These are phyloP conservation scores for Tromatobia lineatoria DNA, from an alignment of 2,888 invertebrate species.

Conservation along the genomic window DNA sequence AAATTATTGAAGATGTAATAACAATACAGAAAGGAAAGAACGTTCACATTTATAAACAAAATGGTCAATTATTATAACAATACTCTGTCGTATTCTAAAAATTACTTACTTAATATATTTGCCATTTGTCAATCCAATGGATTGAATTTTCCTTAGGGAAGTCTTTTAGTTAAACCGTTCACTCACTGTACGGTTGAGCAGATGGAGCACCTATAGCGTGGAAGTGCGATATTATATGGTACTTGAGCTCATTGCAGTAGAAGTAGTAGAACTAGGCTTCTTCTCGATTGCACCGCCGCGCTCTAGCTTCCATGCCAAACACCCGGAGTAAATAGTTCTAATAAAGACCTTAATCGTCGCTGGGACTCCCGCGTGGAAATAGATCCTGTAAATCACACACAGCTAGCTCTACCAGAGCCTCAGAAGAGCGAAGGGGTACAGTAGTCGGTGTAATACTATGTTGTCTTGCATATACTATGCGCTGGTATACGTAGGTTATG, in stretches of 20 bases:
- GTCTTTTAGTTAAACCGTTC: neutral
- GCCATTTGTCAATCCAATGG: neutral
- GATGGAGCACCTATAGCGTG: neutral
- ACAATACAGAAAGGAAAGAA: too few relatives aligned
- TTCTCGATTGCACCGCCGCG: conserved; percentile 34
- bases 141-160: neutral
- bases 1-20: too few relatives aligned
- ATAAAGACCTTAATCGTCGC: conserved; percentile 57
- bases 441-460: conserved; percentile 42
- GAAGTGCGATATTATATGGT: neutral
- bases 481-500: conserved; percentile 10
- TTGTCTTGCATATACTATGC: neutral
- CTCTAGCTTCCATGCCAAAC: conserved; percentile 38
- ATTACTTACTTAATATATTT: neutral
- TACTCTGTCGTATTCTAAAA: too few relatives aligned
- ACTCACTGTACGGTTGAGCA: neutral
- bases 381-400: conserved; percentile 58
- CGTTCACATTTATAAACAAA: too few relatives aligned
- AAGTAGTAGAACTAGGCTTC: conserved; percentile 14
- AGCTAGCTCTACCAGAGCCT: conserved; percentile 6
- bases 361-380: conserved; percentile 30
- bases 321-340: conserved; percentile 36
- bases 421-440: neutral
- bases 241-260: conserved; percentile 1
- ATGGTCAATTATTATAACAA: too few relatives aligned